Percentiles rank a stretch among this genome's conserved stretches.
These are phyloP conservation scores for Cepphus grylle DNA, from an alignment of 2,113 vertebrate genomes.

Conservation along the genomic window DNA sequence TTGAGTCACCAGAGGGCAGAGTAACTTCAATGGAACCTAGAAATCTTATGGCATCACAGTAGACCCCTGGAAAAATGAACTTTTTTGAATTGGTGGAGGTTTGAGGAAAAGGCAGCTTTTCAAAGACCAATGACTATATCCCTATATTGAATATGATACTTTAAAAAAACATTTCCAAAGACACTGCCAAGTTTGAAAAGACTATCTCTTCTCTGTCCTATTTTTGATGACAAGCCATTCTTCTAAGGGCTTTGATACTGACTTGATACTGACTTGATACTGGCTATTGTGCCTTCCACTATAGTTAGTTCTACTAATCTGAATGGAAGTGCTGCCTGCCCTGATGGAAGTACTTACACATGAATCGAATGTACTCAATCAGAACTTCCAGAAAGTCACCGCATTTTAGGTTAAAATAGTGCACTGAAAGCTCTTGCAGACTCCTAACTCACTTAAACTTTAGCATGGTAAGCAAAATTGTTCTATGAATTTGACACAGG, in stretches of 20 bases:
- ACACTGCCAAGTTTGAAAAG: not conserved
- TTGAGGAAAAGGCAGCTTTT: not conserved
- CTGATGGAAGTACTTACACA: not conserved
- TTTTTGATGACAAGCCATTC: not conserved
- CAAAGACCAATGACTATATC: not conserved
- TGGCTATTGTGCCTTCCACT: not conserved
- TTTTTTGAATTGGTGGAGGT: not conserved
- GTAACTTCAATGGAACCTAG: not conserved
- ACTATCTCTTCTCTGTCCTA: not conserved
- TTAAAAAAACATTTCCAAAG: not conserved
- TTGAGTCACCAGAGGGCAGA: slow-evolving; percentile 17
- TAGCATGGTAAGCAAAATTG: not conserved
- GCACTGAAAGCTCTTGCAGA: not conserved
- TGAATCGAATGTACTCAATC: not conserved
- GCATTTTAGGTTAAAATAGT: not conserved
- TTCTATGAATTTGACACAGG: not conserved
- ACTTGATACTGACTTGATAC: not conserved
- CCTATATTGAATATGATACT: not conserved
- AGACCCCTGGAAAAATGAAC: not conserved
- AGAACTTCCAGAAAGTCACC: not conserved
- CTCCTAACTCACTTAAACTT: not conserved
- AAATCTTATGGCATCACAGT: not conserved
- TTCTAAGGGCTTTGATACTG: not conserved
- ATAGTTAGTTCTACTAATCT: not conserved
- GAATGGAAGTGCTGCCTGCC: not conserved